Evolutionary conservation across 2,888 invertebrate genomes (phyloP).

Genomic region (Sarcophaga variegata): DNA sequence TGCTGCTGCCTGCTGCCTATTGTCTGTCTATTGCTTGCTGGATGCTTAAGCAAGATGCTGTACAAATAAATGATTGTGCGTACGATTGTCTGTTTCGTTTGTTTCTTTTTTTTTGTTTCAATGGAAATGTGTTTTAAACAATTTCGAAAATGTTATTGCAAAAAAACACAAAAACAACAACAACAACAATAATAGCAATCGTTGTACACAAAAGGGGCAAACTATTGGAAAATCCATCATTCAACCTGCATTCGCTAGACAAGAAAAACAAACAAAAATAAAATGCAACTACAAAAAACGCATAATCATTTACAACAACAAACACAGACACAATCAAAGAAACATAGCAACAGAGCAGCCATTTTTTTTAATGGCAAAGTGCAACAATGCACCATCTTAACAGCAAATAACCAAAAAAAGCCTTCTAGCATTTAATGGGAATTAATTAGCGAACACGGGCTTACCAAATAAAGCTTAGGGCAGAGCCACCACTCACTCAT

Average conservation of each 20-base stretch:
- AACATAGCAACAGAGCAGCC: slow-evolving; percentile 36
- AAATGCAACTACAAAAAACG: slow-evolving; percentile 44
- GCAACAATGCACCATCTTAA: slow-evolving; percentile 46
- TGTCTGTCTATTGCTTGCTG: background rate
- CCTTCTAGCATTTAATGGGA: slow-evolving; percentile 78
- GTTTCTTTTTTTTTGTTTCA: slow-evolving; percentile 73
- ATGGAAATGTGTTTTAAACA: slow-evolving; percentile 77
- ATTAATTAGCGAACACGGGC: slow-evolving; percentile 79
- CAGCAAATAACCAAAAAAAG: slow-evolving; percentile 57
- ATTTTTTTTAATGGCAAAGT: slow-evolving; percentile 70
- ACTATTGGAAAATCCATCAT: slow-evolving; percentile 65
- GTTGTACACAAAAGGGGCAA: slow-evolving; percentile 57
- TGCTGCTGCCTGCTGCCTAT: slow-evolving; percentile 17
- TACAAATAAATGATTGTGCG: slow-evolving; percentile 56
- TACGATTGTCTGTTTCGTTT: slow-evolving; percentile 51
- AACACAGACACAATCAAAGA: slow-evolving; percentile 27
- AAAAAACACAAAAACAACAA: slow-evolving; percentile 70
- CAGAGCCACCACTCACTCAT: slow-evolving; percentile 68
- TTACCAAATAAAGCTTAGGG: slow-evolving; percentile 77
- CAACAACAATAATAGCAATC: slow-evolving; percentile 33
- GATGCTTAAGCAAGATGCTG: slow-evolving; percentile 17
- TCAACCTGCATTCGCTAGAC: slow-evolving; percentile 45
- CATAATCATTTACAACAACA: slow-evolving; percentile 64
- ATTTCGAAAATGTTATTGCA: slow-evolving; percentile 77
- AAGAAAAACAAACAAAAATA: slow-evolving; percentile 30